These are phyloP conservation scores for Elachura formosa DNA, from an alignment of 2,113 vertebrate genomes.

Conservation along the genomic window DNA sequence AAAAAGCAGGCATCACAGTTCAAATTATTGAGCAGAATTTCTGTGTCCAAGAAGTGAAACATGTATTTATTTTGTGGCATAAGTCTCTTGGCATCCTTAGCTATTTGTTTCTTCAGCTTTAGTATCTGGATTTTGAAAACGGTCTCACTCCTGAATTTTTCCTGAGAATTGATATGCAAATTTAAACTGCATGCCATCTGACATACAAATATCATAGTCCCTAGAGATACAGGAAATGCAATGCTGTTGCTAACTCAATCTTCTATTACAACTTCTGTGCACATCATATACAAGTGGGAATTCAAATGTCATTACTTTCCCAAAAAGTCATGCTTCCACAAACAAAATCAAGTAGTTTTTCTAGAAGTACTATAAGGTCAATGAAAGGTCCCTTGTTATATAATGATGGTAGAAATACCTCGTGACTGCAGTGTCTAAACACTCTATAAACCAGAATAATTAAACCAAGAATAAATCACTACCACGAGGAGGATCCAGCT, in stretches of 20 bases:
- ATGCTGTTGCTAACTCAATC: not conserved
- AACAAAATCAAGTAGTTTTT: not conserved
- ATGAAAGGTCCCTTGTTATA: not conserved
- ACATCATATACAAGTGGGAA: not conserved
- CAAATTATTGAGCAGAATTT: not conserved
- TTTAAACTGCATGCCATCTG: not conserved
- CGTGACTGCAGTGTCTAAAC: not conserved
- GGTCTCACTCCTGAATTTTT: not conserved
- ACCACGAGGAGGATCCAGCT: not conserved
- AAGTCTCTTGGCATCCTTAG: not conserved
- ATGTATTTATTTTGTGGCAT: not conserved
- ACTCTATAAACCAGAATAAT: not conserved
- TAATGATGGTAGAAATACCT: not conserved
- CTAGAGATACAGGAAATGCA: not conserved
- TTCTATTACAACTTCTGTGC: not conserved
- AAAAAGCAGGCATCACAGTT: not conserved
- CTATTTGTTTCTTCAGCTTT: not conserved
- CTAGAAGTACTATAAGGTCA: not conserved
- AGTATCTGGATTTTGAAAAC: not conserved
- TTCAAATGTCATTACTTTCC: not conserved
- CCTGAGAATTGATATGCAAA: not conserved
- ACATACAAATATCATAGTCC: not conserved
- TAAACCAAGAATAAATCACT: not conserved
- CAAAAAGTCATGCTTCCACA: not conserved
- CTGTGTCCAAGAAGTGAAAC: not conserved